Percentiles rank a stretch among this genome's conserved stretches.
These are phyloP conservation scores for Ditylenchus dipsaci DNA, from an alignment of 1,140 invertebrate species.

Conservation along the genomic window DNA sequence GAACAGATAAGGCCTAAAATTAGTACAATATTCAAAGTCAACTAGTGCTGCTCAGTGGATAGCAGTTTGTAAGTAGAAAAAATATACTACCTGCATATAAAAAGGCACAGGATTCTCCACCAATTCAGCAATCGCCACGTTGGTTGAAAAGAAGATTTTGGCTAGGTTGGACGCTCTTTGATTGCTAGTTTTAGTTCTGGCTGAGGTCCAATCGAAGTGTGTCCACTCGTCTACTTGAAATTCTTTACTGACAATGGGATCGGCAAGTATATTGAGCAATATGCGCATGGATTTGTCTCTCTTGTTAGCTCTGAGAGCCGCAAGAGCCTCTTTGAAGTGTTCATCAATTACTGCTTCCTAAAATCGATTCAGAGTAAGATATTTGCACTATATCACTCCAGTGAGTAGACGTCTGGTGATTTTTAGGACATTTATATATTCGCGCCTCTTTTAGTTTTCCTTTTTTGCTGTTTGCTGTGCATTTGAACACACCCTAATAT, in stretches of 20 bases:
- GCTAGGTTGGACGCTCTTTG: conserved; percentile 22
- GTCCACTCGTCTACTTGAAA: neutral
- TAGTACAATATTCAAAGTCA: neutral
- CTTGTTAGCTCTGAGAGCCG: neutral
- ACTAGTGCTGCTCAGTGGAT: too few relatives aligned
- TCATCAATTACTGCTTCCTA: conserved; percentile 5
- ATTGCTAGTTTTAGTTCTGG: neutral
- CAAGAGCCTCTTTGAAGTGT: conserved; percentile 6
- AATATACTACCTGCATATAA: conserved; percentile 27
- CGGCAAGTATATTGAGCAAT: neutral
- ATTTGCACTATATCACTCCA: neutral
- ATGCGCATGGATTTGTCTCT: conserved; percentile 1
- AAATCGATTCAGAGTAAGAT: neutral
- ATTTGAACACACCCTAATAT: too few relatives aligned
- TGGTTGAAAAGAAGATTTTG: conserved; percentile 26
- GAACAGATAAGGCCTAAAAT: conserved; percentile 28
- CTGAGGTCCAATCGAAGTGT: conserved; percentile 9
- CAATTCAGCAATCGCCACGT: conserved; percentile 22
- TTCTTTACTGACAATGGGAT: neutral
- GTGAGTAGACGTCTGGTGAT: too few relatives aligned
- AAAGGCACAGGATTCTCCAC: conserved; percentile 22
- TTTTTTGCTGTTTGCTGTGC: too few relatives aligned
- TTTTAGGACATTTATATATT: too few relatives aligned
- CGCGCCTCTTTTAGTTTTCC: too few relatives aligned
- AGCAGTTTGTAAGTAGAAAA: neutral